Evolutionary conservation across 1,140 invertebrate species (phyloP).

Genomic region (Nasonia longicornis): DNA sequence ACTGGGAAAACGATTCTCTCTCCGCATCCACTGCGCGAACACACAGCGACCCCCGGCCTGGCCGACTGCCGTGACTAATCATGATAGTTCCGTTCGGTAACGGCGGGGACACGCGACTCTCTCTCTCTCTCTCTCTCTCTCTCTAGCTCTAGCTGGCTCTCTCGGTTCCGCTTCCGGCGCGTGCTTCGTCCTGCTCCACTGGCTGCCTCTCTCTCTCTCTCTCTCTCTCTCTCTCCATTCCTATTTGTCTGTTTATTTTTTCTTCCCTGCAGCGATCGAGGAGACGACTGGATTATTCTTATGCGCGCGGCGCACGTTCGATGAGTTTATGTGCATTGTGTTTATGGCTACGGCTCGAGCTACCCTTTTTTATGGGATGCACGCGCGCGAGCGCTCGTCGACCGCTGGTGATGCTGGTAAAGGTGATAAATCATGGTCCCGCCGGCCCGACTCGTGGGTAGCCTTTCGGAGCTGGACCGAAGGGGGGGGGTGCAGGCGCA

Average conservation of each 20-base stretch:
- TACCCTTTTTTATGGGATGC: constrained; percentile 55
- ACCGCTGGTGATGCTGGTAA: constrained; percentile 57
- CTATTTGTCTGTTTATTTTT: constrained; percentile 36
- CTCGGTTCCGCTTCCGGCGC: constrained; percentile 68
- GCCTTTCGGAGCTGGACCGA: background rate
- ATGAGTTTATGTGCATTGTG: background rate
- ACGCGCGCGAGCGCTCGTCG: constrained; percentile 55
- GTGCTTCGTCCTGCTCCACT: constrained; percentile 56
- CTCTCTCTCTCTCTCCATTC: background rate
- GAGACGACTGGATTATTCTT: constrained; percentile 30
- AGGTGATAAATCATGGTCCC: constrained; percentile 69
- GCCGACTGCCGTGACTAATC: constrained; percentile 68
- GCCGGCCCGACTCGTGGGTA: background rate
- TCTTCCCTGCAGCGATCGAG: constrained; percentile 30
- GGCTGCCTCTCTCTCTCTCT: constrained; percentile 22
- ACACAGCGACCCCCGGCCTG: constrained; percentile 39
- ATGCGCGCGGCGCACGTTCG: constrained; percentile 42
- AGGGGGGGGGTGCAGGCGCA: too few relatives aligned
- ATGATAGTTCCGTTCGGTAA: constrained; percentile 69
- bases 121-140: background rate
- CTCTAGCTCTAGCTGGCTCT: too few relatives aligned
- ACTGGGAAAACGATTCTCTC: constrained; percentile 6
- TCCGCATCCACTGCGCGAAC: background rate
- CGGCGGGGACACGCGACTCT: constrained; percentile 68
- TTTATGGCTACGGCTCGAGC: background rate